These are phyloP conservation scores for Cacatua alba DNA, from an alignment of 2,113 vertebrate genomes.

Conservation along the genomic window DNA sequence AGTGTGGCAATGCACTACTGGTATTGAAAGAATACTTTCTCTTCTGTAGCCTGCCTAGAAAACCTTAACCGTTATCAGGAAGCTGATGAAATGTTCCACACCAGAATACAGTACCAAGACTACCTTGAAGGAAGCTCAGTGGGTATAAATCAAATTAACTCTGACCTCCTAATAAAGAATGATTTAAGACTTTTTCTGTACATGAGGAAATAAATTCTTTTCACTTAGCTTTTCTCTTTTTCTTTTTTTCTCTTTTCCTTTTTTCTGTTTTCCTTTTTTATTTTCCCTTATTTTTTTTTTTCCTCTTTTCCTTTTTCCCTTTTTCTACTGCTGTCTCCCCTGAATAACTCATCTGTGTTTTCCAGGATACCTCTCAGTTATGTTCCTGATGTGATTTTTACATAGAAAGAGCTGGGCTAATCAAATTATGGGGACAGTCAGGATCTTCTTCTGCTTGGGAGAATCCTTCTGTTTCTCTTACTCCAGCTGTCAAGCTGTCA, in stretches of 20 bases:
- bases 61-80: slow-evolving; percentile 42
- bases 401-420: neutral
- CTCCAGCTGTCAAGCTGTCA: neutral
- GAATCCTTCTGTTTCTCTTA: neutral
- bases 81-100: slow-evolving; percentile 32
- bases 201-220: neutral
- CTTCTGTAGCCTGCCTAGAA: neutral
- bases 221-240: no score
- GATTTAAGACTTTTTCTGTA: neutral
- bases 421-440: neutral
- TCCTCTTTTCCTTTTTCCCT: accelerated
- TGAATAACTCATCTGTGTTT: neutral
- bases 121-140: slow-evolving; percentile 46
- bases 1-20: slow-evolving; percentile 19
- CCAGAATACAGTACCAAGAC: slow-evolving; percentile 36
- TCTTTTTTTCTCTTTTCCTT: neutral
- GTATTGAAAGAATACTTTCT: slow-evolving; percentile 44
- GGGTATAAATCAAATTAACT: slow-evolving; percentile 33
- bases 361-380: neutral
- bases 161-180: slow-evolving; percentile 31
- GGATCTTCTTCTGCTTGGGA: neutral
- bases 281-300: accelerated
- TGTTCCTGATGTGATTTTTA: neutral
- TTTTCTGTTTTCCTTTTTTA: accelerated
- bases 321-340: neutral